These are phyloP conservation scores for Lota lota DNA, from an alignment of 2,113 vertebrate species.

Conservation along the genomic window DNA sequence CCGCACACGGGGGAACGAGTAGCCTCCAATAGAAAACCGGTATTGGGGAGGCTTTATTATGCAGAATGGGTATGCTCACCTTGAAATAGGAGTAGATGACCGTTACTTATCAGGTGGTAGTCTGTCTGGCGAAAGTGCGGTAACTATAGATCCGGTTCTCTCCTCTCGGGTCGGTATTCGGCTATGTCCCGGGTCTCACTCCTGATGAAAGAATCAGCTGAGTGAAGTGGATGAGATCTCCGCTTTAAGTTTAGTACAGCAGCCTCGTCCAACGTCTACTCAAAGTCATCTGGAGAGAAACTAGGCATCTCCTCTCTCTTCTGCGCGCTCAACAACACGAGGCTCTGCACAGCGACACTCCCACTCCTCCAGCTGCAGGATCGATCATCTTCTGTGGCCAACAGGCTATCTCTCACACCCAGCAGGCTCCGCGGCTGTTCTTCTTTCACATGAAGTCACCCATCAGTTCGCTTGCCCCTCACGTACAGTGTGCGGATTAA, in stretches of 20 bases:
- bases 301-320: slow-evolving; percentile 43
- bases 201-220: neutral
- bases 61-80: too few relatives aligned
- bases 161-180: too few relatives aligned
- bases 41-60: too few relatives aligned
- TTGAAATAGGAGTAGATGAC: too few relatives aligned
- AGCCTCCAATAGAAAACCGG: too few relatives aligned
- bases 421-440: slow-evolving; percentile 2
- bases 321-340: slow-evolving; percentile 17
- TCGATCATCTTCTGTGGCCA: slow-evolving; percentile 31
- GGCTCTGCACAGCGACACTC: slow-evolving; percentile 46
- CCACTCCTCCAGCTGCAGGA: slow-evolving; percentile 35
- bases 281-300: slow-evolving; percentile 42
- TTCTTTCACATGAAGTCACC: slow-evolving; percentile 56
- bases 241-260: slow-evolving; percentile 25
- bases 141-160: too few relatives aligned
- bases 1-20: too few relatives aligned
- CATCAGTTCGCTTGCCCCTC: slow-evolving; percentile 70
- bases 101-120: too few relatives aligned
- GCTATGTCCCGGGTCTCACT: neutral
- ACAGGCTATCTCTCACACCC: slow-evolving; percentile 18
- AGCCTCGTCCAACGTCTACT: slow-evolving; percentile 2
- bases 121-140: too few relatives aligned
- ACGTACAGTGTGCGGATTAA: slow-evolving; percentile 60
- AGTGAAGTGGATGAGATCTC: neutral